These are phyloP conservation scores for Drosophila fuyamai DNA, from an alignment of 1,140 invertebrate genomes.

Conservation along the genomic window DNA sequence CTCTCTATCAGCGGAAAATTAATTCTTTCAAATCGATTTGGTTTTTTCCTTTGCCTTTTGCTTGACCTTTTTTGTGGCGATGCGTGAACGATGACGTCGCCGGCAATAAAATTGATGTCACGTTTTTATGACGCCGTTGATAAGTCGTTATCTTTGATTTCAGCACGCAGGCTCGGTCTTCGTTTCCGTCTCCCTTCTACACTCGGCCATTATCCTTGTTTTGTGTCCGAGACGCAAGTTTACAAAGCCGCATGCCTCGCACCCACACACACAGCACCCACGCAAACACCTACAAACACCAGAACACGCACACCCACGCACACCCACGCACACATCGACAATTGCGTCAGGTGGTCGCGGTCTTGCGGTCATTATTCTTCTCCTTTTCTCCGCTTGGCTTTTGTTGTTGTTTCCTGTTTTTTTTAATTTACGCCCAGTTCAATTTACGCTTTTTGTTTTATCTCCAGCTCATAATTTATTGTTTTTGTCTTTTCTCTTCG, in stretches of 20 bases:
- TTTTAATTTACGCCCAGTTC: constrained; percentile 68
- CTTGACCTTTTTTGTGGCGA: constrained; percentile 67
- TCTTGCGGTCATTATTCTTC: constrained; percentile 56
- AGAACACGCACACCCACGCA: constrained; percentile 10
- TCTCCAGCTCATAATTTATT: constrained; percentile 68
- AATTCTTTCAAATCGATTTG: constrained; percentile 3
- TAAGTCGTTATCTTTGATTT: constrained; percentile 82
- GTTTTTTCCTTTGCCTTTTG: constrained; percentile 57
- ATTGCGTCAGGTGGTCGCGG: constrained; percentile 61
- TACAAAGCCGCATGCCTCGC: constrained; percentile 21
- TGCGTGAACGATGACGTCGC: constrained; percentile 68
- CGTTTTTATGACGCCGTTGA: constrained; percentile 82
- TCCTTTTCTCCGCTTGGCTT: constrained; percentile 14
- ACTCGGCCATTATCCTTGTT: constrained; percentile 5
- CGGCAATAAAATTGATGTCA: constrained; percentile 79
- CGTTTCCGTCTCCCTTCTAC: constrained; percentile 14
- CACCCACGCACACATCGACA: constrained; percentile 5
- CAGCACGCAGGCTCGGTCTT: constrained; percentile 54
- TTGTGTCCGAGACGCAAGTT: constrained; percentile 13
- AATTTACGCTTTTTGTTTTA: constrained; percentile 72
- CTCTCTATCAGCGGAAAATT: too few species aligned
- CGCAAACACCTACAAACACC: not conserved
- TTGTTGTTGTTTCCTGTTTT: constrained; percentile 19
- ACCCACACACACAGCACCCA: not conserved
- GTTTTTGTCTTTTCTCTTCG: constrained; percentile 26